Evolutionary conservation across 2,797 vertebrate genomes (phyloP), one percentile per base, ranked within the genome.

Genomic region (Alcedo atthis): DNA sequence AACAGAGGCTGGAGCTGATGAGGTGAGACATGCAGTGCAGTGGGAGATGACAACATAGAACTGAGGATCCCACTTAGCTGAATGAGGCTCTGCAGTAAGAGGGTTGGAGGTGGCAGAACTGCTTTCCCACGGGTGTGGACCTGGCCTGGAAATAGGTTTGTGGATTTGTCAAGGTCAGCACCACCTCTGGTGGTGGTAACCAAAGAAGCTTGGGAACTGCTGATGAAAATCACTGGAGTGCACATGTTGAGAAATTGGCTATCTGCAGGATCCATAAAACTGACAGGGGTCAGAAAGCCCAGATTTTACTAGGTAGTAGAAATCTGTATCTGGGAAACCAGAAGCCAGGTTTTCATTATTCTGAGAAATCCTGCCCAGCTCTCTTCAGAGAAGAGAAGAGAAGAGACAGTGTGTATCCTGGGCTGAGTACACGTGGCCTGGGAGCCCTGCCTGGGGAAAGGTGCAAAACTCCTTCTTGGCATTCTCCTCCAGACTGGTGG

Each of bases 301-400:
- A 57, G 35, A 73, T 83, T 96, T 96, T 95, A 92, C 59, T 95
- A 87, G 66, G 61, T 77, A 79, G 82, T 58, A 74, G 96, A 96
- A 95, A 95, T 89, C 77, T 94, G 51, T 85, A 89, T 84, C 53
- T 94, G 95, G 87, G 66, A 82, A 91, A 85, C 71, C 84, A 89
- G 93, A 94, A 97, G 90, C 68, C 81, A 93, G 87, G 85, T 95
- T 92, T 96, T 92, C 78, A 87, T 61, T 95, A 81, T 59, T 93
- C 71, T 92, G 90, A 93, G 85, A 92, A 95, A 57, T 75, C 73
- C 57, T 89, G 66, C 78, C 63, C 26, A 35, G 48, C 63, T 92
- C 92, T 90, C 83, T 91, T 95, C 46, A 79, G 88, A 85, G 76
- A 94, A 92, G 80, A 90, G 92, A 93, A 87, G 79, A 85, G 88